Base-by-base conservation (phyloP, 2,113 vertebrate genomes). In the Entelurus aequoreus region DNA sequence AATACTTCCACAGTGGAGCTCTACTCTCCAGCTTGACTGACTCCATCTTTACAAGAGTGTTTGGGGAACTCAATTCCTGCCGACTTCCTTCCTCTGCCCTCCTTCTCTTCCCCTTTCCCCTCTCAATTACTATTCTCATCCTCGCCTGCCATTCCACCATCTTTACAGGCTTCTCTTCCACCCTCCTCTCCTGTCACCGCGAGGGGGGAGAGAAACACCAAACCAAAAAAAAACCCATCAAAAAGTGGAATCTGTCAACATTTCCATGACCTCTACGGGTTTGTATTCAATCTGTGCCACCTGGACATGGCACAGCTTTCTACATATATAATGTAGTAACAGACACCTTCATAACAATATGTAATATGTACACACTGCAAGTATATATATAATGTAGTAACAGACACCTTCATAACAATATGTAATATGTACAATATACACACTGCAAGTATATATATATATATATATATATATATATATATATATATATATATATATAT, bases 91-190 rank as follows among this genome's bases (percentile, higher is more conserved):
- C 10, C 52, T 10, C 48, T 1, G 4, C 42, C 15, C 50, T 42
- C 36, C n/a, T 47, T 47, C 60, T 48, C 54, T 44, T 36, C 42
- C 35, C 16, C 60, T 51, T 51, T 69, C 48, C 28, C 50, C 44
- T 58, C 64, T 77, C 65, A 64, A 54, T 70, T 64, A 50, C 66
- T 44, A 68, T 60, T 53, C 47, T 62, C 53, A 62, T 66, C 66
- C 68, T 63, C 73, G 68, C 74, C 68, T 66, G 64, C 69, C 71
- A 74, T 64, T 76, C 65, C 53, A 61, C 67, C 46, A 52, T 42
- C 21, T 48, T 38, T 52, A 61, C 60, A 50, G 8, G 48, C 28
- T 35, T 19, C 35, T n/a, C 38, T 52, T 42, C 11, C 55, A 54
- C 28, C 1, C 9, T 48, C 47, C 19, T 48, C 15, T 15, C 47